Conservation (phyloP, 30 jellyfish, hydroid and myxozoan species). For the Cassiopea xamachana region DNA sequence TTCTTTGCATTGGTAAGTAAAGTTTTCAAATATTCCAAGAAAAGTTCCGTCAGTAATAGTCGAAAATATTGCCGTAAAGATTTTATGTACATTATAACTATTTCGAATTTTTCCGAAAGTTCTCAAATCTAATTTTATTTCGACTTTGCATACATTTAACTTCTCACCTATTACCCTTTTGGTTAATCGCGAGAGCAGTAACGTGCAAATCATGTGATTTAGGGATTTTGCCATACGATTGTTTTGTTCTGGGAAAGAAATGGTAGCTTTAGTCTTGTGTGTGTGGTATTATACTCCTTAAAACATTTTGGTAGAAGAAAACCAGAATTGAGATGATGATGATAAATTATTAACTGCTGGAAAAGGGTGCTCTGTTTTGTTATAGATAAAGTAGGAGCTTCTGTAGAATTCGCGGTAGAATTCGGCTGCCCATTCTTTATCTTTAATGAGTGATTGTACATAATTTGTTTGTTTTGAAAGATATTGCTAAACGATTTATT, state of each 20-base stretch:
- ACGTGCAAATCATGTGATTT: not conserved
- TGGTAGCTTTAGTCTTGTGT: too few species aligned
- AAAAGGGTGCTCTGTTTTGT: too few species aligned
- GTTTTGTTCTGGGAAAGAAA: too few species aligned
- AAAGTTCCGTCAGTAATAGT: too few species aligned
- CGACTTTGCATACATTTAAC: too few species aligned
- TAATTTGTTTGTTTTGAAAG: not conserved
- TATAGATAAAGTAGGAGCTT: not conserved
- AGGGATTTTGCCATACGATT: not conserved
- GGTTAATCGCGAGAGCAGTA: not conserved
- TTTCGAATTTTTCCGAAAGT: not conserved
- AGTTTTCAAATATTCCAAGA: not conserved
- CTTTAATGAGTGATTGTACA: not conserved
- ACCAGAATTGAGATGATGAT: too few species aligned
- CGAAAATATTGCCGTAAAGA: not conserved
- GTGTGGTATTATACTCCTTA: too few species aligned
- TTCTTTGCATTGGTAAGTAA: conserved; percentile 80
- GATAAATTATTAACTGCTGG: too few species aligned
- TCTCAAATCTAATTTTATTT: not conserved
- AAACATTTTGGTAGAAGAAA: too few species aligned
- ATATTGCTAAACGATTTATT: not conserved
- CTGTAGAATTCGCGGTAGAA: not conserved
- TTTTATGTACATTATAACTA: too few species aligned
- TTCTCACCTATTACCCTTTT: not conserved
- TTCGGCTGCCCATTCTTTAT: not conserved